These are phyloP conservation scores for Microhierax caerulescens DNA, from an alignment of 2,797 vertebrate species.

Conservation along the genomic window DNA sequence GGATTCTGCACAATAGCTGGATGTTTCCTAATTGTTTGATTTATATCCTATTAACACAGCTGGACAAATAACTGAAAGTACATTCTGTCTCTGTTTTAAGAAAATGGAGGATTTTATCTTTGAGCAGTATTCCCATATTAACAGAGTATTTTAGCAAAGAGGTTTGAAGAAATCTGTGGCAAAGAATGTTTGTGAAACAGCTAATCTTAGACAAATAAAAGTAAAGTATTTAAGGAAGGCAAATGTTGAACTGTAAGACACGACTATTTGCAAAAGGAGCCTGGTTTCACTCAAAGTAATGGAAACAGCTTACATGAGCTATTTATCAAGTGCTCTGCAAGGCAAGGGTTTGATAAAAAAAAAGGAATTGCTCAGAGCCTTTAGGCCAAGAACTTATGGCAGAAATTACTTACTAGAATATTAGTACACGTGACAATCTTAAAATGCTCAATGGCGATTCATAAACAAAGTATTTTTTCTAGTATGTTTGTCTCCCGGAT, in stretches of 20 bases:
- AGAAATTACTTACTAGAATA: background rate
- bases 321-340: conserved; percentile 15
- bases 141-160: background rate
- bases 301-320: background rate
- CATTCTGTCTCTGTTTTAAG: background rate
- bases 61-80: background rate
- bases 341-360: background rate
- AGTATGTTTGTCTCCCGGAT: background rate
- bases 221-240: conserved; percentile 33
- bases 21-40: background rate
- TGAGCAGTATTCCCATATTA: background rate
- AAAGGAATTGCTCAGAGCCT: background rate
- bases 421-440: background rate
- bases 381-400: background rate
- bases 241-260: background rate
- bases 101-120: background rate
- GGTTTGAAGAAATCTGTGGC: background rate
- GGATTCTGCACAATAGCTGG: background rate
- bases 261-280: conserved; percentile 16
- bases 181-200: conserved; percentile 8
- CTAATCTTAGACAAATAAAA: conserved; percentile 45
- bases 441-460: background rate
- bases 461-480: background rate
- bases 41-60: background rate
- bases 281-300: conserved; percentile 36